Evolutionary conservation across 2,797 vertebrate species (phyloP).

Genomic region (Anolis apletophallus): DNA sequence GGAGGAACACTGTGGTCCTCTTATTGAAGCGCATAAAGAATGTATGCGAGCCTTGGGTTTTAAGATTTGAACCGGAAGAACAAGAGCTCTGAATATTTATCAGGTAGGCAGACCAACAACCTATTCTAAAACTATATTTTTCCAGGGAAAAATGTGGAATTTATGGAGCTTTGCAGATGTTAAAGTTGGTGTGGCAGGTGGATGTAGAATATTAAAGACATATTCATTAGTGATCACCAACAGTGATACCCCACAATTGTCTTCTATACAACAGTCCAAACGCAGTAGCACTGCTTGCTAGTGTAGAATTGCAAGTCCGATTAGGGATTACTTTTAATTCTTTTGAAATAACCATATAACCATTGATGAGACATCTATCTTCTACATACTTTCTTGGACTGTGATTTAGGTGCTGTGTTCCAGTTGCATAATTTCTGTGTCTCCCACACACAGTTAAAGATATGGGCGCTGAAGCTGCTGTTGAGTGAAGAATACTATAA

Average conservation of each 20-base stretch:
- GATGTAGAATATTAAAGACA: neutral
- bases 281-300: no score
- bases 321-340: neutral
- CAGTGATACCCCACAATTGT: neutral
- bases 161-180: neutral
- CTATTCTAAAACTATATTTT: neutral
- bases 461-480: no score
- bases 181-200: neutral
- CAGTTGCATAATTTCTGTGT: no score
- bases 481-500: no score
- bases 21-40: constrained; percentile 96
- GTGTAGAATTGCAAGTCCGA: no score
- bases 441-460: no score
- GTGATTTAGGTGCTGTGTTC: no score
- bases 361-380: neutral
- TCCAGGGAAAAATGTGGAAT: no score
- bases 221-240: neutral
- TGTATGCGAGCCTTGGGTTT: constrained; percentile 97
- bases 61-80: constrained; percentile 84
- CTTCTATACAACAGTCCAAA: no score
- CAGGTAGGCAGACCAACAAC: constrained; percentile 47
- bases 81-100: constrained; percentile 41
- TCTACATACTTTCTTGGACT: neutral
- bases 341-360: neutral
- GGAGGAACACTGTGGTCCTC: constrained; percentile 87